Base-by-base conservation (phyloP, 2,797 vertebrate genomes). In the Luscinia luscinia region DNA sequence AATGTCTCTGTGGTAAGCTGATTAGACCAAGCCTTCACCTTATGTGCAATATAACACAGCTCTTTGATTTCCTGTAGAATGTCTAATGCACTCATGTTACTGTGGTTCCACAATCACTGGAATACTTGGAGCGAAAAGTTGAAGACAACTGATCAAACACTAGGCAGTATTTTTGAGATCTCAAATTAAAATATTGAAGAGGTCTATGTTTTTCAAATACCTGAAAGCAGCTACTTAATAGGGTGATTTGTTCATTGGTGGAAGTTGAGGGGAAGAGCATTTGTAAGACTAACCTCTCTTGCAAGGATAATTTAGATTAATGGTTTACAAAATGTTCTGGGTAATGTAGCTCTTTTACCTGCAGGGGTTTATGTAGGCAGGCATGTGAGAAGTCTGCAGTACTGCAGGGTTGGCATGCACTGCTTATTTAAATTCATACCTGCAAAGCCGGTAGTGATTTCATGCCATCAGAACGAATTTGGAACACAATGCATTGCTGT, bases 301-400 rank as follows among this genome's bases (percentile, higher is more conserved):
- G 84, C 78, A 91, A 95, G 76, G 79, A 12, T 85, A 75, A 63
- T 12, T 72, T 86, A 95, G 93, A 95, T 96, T 97, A 96, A 97
- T 94, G 80, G 78, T 93, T 87, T 95, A 95, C 91, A 96, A 93
- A 96, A 91, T 94, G 89, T 95, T 92, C 91, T 84, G 83, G 74
- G 51, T 90, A 93, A 94, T 93, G 88, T 90, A 86, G 90, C 59
- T 90, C 51, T 94, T 84, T 83, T 87, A 72, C 82, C 83, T 93
- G n/a, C 64, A 77, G 86, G 67, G 70, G 92, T 95, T 95, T 84
- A 84, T 28, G 59, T 54, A 78, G 61, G 59, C 69, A 84, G 66
- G 78, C 75, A 77, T 79, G 58, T 84, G 82, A 94, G 70, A 89
- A 82, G 20, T 57, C 87, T 90, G 57, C 75, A 67, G 27, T 52